These are phyloP conservation scores for Hecatera dysodea DNA, from an alignment of 2,888 invertebrate species.

Conservation along the genomic window DNA sequence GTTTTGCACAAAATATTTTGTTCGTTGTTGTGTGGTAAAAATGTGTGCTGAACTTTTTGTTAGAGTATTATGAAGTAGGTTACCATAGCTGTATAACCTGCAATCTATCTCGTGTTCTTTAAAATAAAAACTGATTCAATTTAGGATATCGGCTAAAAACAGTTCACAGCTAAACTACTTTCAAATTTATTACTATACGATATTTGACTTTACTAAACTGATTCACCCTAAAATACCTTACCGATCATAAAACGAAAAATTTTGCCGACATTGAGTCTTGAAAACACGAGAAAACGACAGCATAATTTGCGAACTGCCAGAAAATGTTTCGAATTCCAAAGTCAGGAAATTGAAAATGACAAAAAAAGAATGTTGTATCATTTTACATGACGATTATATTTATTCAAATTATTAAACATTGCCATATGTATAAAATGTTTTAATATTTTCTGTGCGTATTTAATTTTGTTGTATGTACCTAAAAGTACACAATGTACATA, in stretches of 20 bases:
- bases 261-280: not conserved
- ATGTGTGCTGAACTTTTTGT: not conserved
- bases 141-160: not conserved
- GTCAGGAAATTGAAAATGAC: conserved; percentile 52
- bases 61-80: not conserved
- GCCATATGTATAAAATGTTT: too few species aligned
- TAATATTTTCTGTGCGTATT: not conserved
- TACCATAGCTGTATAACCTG: too few species aligned
- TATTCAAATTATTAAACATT: conserved; percentile 17
- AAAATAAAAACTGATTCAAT: not conserved
- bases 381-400: conserved; percentile 33
- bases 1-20: conserved; percentile 63
- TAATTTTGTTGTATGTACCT: not conserved
- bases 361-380: conserved; percentile 17
- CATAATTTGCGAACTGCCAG: conserved; percentile 31
- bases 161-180: not conserved
- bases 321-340: conserved; percentile 31
- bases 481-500: too few species aligned
- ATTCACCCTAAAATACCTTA: not conserved
- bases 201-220: not conserved
- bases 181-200: not conserved
- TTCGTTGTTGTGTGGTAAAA: conserved; percentile 27
- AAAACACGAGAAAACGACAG: conserved; percentile 16
- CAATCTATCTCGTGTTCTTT: too few species aligned
- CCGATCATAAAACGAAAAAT: too few species aligned